Evolutionary conservation across 1,140 invertebrate species (phyloP).

Genomic region (Hycleus phaleratus): DNA sequence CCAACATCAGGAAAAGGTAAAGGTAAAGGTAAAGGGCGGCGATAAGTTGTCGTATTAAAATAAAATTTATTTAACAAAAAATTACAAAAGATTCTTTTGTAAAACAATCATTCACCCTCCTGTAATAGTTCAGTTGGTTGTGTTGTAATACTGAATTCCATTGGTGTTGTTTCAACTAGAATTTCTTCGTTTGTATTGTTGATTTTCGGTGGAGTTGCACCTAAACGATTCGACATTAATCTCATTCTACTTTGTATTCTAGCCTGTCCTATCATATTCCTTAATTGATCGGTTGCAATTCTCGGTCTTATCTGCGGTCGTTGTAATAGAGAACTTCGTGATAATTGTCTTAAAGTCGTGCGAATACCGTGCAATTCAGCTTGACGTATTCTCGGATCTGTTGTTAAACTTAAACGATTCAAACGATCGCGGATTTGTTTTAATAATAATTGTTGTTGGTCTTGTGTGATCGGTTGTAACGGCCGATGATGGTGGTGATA

Average conservation of each 20-base stretch:
- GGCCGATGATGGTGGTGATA: neutral
- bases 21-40: conserved; percentile 33
- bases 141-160: neutral
- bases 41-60: conserved; percentile 10
- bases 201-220: neutral
- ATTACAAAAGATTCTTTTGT: conserved; percentile 1
- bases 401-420: neutral
- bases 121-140: conserved; percentile 1
- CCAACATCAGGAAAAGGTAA: conserved; percentile 31
- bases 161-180: too few species aligned
- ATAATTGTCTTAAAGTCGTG: neutral
- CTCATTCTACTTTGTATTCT: neutral
- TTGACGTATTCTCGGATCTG: neutral
- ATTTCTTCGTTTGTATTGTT: neutral
- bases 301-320: neutral
- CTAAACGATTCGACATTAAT: neutral
- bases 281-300: neutral
- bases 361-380: conserved; percentile 2
- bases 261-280: neutral
- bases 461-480: neutral
- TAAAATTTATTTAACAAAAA: conserved; percentile 7
- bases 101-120: conserved; percentile 2
- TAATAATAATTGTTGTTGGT: conserved; percentile 1
- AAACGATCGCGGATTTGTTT: conserved; percentile 5
- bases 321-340: neutral